Percentiles rank a stretch among this genome's conserved stretches.
phyloP scores from a whole-genome alignment of 2,888 invertebrate genomes.

The Punctoribates punctum region DNA sequence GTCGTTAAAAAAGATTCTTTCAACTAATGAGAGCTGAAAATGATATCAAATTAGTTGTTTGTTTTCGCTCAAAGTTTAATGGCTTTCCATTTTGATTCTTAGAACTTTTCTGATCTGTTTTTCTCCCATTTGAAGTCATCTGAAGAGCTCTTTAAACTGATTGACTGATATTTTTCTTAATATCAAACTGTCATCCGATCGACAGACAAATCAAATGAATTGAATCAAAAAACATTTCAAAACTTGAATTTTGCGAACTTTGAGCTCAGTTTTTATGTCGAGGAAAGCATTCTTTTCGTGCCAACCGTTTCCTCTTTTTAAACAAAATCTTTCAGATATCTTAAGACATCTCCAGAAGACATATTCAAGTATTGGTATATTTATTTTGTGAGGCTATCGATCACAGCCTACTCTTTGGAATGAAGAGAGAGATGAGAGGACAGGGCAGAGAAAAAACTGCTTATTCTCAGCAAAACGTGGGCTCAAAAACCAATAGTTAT shows the following conservation, averaged over 20 bases:
- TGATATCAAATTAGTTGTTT: no score
- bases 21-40: no score
- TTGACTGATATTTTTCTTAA: no score
- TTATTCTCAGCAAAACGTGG: slow-evolving; percentile 16
- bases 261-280: slow-evolving; percentile 1
- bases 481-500: background rate
- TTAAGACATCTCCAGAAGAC: background rate
- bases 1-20: no score
- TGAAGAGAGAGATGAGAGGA: background rate
- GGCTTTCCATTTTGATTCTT: no score
- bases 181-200: background rate
- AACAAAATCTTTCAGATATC: background rate
- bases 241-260: background rate
- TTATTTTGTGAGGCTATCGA: background rate
- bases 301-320: background rate
- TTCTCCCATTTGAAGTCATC: no score
- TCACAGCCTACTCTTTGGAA: background rate
- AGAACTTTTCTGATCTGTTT: background rate
- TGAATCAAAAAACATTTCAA: background rate
- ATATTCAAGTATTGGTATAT: background rate
- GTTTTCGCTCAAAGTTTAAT: no score
- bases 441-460: background rate
- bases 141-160: no score
- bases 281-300: slow-evolving; percentile 1
- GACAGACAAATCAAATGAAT: background rate